phyloP scores from a whole-genome alignment of 30 jellyfish, hydroid and myxozoan genomes.

The Clytia hemisphaerica region DNA sequence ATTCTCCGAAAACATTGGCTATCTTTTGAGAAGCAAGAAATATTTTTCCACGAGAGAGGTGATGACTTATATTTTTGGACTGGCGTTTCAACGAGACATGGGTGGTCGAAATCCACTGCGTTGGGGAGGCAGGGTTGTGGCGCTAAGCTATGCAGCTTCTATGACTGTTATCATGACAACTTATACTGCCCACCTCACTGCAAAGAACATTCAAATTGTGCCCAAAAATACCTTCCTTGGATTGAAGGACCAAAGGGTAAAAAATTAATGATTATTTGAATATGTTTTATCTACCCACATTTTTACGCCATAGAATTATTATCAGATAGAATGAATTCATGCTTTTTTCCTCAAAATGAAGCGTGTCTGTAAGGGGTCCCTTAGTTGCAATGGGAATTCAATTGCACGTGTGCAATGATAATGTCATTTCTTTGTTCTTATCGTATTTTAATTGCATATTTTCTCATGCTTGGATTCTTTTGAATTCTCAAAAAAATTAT shows the following conservation, averaged over 20 bases:
- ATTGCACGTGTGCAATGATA: too few relatives aligned
- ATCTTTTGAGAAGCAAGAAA: conserved; percentile 24
- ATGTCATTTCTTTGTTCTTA: too few relatives aligned
- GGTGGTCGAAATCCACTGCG: conserved; percentile 64
- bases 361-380: too few relatives aligned
- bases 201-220: conserved; percentile 27
- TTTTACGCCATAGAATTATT: too few relatives aligned
- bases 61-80: conserved; percentile 51
- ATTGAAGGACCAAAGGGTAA: conserved; percentile 50
- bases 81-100: conserved; percentile 65
- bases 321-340: too few relatives aligned
- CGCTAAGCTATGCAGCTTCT: conserved; percentile 41
- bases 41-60: conserved; percentile 28
- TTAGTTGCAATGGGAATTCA: too few relatives aligned
- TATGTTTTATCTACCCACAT: too few relatives aligned
- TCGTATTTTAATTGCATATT: too few relatives aligned
- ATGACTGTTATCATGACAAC: conserved; percentile 61
- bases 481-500: too few relatives aligned
- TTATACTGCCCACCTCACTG: conserved; percentile 64
- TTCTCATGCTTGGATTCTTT: too few relatives aligned
- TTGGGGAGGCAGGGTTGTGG: conserved; percentile 40
- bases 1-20: conserved; percentile 20
- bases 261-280: too few relatives aligned
- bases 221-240: conserved; percentile 38
- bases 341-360: too few relatives aligned